Evolutionary conservation across 35 echinoderm and acorn worm species (phyloP).

Genomic region (Strongylocentrotus purpuratus): DNA sequence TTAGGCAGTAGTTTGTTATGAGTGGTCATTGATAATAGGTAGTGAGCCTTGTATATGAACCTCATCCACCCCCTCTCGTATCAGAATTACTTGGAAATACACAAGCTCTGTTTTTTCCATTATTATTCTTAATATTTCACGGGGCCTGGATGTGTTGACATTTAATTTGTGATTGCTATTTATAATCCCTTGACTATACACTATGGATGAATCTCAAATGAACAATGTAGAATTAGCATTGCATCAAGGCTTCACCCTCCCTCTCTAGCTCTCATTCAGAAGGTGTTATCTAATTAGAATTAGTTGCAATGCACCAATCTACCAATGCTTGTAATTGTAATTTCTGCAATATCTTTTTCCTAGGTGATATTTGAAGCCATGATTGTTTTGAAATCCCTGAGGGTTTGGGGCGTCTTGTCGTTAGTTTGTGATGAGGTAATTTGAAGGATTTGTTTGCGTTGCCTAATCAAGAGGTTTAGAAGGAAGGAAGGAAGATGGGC

Average conservation of each 20-base stretch:
- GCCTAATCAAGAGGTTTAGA: slow-evolving; percentile 10
- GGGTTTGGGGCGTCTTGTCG: neutral
- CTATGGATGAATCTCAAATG: neutral
- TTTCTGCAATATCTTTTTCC: slow-evolving; percentile 1
- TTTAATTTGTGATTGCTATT: neutral
- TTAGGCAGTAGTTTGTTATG: too few species aligned
- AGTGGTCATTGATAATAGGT: too few species aligned
- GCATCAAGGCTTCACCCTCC: neutral
- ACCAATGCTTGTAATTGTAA: slow-evolving; percentile 13
- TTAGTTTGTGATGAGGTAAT: slow-evolving; percentile 18
- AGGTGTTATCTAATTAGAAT: slow-evolving; percentile 54
- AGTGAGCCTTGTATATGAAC: too few species aligned
- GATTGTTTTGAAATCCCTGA: neutral
- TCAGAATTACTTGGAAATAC: neutral
- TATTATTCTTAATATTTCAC: neutral
- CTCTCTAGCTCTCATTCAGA: neutral
- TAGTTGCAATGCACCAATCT: slow-evolving; percentile 7
- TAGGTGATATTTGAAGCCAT: neutral
- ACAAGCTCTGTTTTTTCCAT: neutral
- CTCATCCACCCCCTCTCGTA: neutral
- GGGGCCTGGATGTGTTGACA: neutral
- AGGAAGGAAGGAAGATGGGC: slow-evolving; percentile 3
- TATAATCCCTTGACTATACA: neutral
- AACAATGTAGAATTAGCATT: neutral
- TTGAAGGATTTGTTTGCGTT: slow-evolving; percentile 17